A percentile compares a stretch with the other conserved stretches of the same genome.
Conservation (phyloP, 1,140 invertebrate genomes). For the Saxidomus purpurata region DNA sequence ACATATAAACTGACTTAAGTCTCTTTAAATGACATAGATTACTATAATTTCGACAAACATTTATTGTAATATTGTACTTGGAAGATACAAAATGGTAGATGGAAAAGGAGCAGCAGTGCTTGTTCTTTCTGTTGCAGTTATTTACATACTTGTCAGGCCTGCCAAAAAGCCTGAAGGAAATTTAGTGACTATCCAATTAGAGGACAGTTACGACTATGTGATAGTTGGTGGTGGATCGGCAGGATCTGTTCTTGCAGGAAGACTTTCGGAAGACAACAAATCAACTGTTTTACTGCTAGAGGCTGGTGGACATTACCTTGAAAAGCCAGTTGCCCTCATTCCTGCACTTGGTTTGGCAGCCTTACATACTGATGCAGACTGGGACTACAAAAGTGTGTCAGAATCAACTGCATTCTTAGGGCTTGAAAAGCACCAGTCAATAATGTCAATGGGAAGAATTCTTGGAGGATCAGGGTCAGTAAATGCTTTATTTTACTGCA, state of each 20-base stretch:
- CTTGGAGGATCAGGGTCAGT: conserved; percentile 94
- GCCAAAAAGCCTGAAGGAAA: no score
- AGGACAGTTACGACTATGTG: conserved; percentile 42
- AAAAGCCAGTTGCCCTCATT: conserved; percentile 90
- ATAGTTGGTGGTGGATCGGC: conserved; percentile 96
- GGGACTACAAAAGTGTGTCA: conserved; percentile 96
- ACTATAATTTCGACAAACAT: no score
- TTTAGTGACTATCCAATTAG: not conserved
- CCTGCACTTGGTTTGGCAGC: conserved; percentile 58
- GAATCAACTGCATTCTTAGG: conserved; percentile 88
- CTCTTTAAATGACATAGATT: no score
- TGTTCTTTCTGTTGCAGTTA: no score
- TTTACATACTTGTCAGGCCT: no score
- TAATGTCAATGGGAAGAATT: conserved; percentile 71
- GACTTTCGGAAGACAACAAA: conserved; percentile 92
- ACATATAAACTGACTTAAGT: no score
- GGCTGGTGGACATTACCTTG: conserved; percentile 96
- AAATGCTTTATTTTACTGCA: conserved; percentile 97
- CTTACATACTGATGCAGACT: conserved; percentile 89
- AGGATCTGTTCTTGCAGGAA: conserved; percentile 96
- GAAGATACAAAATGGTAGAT: no score
- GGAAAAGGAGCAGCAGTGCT: no score
- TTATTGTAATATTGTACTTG: no score
- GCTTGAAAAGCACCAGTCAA: conserved; percentile 91
- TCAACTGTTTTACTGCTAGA: conserved; percentile 94